Percentiles rank a stretch among this genome's conserved stretches.
phyloP scores from a whole-genome alignment of 1,140 invertebrate genomes.

The Harlomillsia oculata region DNA sequence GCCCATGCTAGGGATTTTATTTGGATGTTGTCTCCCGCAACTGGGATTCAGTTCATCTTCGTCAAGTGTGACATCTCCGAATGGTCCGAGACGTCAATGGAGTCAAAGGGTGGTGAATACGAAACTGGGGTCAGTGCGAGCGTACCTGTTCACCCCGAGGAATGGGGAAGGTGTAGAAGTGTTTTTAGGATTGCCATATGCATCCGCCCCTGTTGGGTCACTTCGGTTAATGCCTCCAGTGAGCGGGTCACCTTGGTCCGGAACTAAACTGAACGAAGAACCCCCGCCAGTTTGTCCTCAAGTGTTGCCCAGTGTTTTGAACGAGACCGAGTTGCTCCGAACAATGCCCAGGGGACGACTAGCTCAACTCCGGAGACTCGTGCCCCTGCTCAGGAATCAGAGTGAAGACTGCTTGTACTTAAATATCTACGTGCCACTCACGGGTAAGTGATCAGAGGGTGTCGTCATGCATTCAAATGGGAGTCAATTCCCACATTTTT shows the following conservation, averaged over 20 bases:
- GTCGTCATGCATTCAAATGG: too few species aligned
- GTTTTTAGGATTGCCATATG: constrained; percentile 89
- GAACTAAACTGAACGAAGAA: constrained; percentile 75
- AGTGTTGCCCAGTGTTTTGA: constrained; percentile 63
- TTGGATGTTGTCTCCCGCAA: too few species aligned
- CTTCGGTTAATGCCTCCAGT: constrained; percentile 91
- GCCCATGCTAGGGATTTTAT: too few species aligned
- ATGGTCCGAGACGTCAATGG: too few species aligned
- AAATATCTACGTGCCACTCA: constrained; percentile 89
- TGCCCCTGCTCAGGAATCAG: constrained; percentile 78
- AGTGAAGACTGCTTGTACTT: constrained; percentile 94
- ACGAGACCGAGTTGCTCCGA: constrained; percentile 63
- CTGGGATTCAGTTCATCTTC: too few species aligned
- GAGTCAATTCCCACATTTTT: too few species aligned
- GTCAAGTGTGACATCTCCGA: too few species aligned
- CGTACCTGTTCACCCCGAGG: constrained; percentile 24
- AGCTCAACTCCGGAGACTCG: constrained; percentile 72
- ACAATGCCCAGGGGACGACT: constrained; percentile 76
- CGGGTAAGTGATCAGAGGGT: constrained; percentile 64
- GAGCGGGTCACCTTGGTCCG: constrained; percentile 79
- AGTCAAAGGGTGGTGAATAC: constrained; percentile 30
- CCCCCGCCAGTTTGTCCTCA: constrained; percentile 88
- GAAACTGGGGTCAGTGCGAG: constrained; percentile 25
- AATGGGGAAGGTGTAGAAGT: constrained; percentile 58
- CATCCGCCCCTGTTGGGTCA: constrained; percentile 78